Evolutionary conservation across 2,888 invertebrate species (phyloP).

Genomic region (Celastrina argiolus): DNA sequence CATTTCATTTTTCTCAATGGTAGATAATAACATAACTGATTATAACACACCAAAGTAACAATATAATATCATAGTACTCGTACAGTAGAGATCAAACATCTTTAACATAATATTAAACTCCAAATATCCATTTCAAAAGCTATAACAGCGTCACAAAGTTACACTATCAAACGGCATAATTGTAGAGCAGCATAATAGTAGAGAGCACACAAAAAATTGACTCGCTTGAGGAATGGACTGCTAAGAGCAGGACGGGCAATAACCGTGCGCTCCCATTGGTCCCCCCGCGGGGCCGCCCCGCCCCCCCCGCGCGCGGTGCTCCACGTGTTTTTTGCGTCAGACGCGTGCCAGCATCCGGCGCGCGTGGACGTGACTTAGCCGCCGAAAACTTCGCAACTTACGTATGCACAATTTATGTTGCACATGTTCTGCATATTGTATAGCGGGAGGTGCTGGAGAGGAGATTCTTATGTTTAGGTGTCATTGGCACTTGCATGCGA

Average conservation of each 20-base stretch:
- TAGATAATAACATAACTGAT: no score
- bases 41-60: not conserved
- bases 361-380: conserved; percentile 43
- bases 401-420: conserved; percentile 26
- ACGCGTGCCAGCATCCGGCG: conserved; percentile 44
- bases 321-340: conserved; percentile 65
- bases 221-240: conserved; percentile 55
- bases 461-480: not conserved
- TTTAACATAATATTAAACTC: not conserved
- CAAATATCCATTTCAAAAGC: not conserved
- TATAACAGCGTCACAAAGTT: not conserved
- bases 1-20: no score
- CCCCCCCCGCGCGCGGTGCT: conserved; percentile 43
- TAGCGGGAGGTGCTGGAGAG: not conserved
- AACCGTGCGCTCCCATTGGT: conserved; percentile 41
- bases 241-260: conserved; percentile 37
- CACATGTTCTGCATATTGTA: not conserved
- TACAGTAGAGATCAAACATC: not conserved
- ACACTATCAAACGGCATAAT: conserved; percentile 8
- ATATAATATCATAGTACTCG: no score
- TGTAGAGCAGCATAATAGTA: not conserved
- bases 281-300: conserved; percentile 37
- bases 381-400: conserved; percentile 37
- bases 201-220: conserved; percentile 9
- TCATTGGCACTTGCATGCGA: not conserved